These are phyloP conservation scores for Thunnus maccoyii DNA, from an alignment of 2,113 vertebrate species.

Conservation along the genomic window DNA sequence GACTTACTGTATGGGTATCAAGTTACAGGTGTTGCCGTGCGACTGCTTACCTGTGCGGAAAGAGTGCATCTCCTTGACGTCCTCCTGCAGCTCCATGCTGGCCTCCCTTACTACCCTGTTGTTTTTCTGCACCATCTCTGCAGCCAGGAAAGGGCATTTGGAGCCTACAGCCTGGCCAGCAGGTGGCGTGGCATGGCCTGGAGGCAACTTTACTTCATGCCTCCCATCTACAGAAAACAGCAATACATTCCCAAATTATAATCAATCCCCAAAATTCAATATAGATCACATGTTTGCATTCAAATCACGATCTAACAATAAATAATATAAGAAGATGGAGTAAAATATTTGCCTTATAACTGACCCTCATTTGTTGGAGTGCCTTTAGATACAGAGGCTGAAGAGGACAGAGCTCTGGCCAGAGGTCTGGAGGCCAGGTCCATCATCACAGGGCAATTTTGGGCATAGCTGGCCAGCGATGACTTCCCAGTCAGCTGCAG, in stretches of 20 bases:
- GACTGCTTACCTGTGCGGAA: conserved; percentile 82
- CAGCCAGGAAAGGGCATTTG: conserved; percentile 93
- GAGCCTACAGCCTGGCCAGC: conserved; percentile 79
- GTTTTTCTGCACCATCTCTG: conserved; percentile 89
- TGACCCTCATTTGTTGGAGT: conserved; percentile 81
- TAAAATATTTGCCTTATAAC: conserved; percentile 33
- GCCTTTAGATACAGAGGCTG: conserved; percentile 80
- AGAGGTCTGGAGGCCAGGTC: conserved; percentile 82
- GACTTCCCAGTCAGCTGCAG: conserved; percentile 90
- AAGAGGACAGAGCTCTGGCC: conserved; percentile 83
- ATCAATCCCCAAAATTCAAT: neutral
- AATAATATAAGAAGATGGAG: neutral
- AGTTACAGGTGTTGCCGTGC: neutral
- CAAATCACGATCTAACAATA: neutral
- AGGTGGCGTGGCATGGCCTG: conserved; percentile 70
- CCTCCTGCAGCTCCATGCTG: conserved; percentile 91
- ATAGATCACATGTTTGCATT: neutral
- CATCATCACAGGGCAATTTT: conserved; percentile 93
- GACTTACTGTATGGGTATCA: neutral
- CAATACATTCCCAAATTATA: neutral
- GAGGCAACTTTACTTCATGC: conserved; percentile 55
- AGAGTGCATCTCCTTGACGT: conserved; percentile 87
- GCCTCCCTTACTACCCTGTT: conserved; percentile 89
- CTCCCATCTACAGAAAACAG: conserved; percentile 29
- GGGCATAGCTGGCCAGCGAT: conserved; percentile 87